Conservation (phyloP, 1,140 invertebrate species). For the Centruroides vittatus region DNA sequence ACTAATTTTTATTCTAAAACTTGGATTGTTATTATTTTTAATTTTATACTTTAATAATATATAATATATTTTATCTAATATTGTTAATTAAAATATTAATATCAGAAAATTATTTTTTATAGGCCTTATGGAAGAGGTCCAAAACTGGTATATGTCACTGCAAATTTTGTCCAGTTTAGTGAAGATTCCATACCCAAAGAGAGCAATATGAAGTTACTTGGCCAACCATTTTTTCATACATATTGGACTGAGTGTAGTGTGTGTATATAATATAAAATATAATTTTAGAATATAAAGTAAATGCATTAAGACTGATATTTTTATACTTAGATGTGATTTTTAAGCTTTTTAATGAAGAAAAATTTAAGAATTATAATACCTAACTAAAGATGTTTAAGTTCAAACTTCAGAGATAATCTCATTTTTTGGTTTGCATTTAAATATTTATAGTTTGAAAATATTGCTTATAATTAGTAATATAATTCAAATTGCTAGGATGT, state of each 20-base stretch:
- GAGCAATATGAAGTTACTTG: slow-evolving; percentile 42
- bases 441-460: too few relatives aligned
- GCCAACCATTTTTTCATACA: slow-evolving; percentile 80
- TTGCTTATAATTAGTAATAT: too few relatives aligned
- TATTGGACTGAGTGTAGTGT: slow-evolving; percentile 89
- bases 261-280: slow-evolving; percentile 26
- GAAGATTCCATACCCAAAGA: slow-evolving; percentile 33
- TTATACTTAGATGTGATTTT: background rate
- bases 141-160: slow-evolving; percentile 52
- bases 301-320: background rate
- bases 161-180: slow-evolving; percentile 64
- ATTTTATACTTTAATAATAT: too few relatives aligned
- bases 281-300: background rate
- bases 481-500: too few relatives aligned
- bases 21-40: too few relatives aligned
- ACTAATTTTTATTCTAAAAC: too few relatives aligned
- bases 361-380: background rate
- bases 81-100: too few relatives aligned
- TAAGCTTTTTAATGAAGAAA: background rate
- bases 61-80: too few relatives aligned
- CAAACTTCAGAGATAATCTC: background rate
- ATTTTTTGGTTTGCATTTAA: too few relatives aligned
- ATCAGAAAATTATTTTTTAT: background rate
- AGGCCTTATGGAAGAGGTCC: slow-evolving; percentile 37
- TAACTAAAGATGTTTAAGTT: background rate